Evolutionary conservation across 2,888 invertebrate genomes (phyloP).

Genomic region (Dryadula phaetusa): DNA sequence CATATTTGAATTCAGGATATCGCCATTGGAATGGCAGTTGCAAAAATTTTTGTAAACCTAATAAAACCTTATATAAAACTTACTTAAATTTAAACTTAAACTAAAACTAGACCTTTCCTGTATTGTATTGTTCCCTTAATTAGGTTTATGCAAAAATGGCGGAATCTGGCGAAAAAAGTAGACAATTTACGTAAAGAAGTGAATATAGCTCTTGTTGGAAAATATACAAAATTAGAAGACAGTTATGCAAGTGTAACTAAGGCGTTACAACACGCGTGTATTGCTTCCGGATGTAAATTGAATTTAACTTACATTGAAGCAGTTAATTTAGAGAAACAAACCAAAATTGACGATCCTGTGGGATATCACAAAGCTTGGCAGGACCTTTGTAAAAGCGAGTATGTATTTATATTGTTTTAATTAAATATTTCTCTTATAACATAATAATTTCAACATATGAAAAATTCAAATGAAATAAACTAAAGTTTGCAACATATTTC

Average conservation of each 20-base stretch:
- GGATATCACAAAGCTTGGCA: slow-evolving; percentile 97
- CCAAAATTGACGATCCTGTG: slow-evolving; percentile 89
- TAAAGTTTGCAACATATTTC: no score
- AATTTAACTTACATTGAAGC: slow-evolving; percentile 96
- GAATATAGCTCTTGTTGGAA: slow-evolving; percentile 96
- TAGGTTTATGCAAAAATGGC: slow-evolving; percentile 95
- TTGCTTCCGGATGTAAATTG: slow-evolving; percentile 92
- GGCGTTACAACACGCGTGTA: slow-evolving; percentile 96
- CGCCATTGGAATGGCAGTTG: no score
- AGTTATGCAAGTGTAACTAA: slow-evolving; percentile 98
- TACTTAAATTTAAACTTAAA: no score
- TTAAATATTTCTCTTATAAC: neutral
- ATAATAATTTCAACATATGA: no score
- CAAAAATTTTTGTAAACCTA: no score
- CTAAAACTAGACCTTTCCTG: no score
- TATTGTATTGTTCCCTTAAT: slow-evolving; percentile 22
- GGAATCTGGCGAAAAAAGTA: slow-evolving; percentile 92
- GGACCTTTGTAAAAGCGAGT: slow-evolving; percentile 93
- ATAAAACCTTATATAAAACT: no score
- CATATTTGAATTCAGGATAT: no score
- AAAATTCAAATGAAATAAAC: neutral
- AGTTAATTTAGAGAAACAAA: slow-evolving; percentile 91
- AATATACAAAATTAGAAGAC: slow-evolving; percentile 98
- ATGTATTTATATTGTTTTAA: slow-evolving; percentile 63
- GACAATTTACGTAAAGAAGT: slow-evolving; percentile 94